Conservation (phyloP, 2,797 vertebrate species). For the Schizopygopsis malacanthus region DNA sequence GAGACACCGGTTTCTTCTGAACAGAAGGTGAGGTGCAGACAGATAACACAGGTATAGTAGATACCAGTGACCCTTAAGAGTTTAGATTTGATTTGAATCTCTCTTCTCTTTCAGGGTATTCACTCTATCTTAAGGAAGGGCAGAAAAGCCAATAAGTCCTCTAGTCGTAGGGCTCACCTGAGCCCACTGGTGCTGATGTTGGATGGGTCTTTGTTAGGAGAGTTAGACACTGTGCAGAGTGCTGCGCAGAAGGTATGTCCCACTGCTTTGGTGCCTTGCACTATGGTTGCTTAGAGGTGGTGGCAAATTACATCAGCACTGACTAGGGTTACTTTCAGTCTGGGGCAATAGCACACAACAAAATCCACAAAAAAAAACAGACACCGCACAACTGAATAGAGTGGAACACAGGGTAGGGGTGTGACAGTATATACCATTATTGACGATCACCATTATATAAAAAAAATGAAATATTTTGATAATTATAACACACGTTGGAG, state of each 20-base stretch:
- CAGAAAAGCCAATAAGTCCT: conserved; percentile 65
- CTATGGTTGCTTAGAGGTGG: not conserved
- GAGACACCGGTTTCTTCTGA: conserved; percentile 46
- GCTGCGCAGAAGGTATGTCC: conserved; percentile 84
- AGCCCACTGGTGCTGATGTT: conserved; percentile 87
- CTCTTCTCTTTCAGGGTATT: conserved; percentile 74
- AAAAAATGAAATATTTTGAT: not conserved
- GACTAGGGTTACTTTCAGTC: not conserved
- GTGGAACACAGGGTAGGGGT: not conserved
- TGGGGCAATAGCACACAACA: not conserved
- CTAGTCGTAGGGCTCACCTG: conserved; percentile 78
- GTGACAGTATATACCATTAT: not conserved
- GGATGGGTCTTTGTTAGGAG: conserved; percentile 87
- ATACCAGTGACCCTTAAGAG: not conserved
- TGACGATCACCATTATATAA: not conserved
- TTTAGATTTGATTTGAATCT: conserved; percentile 30
- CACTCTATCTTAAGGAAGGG: conserved; percentile 82
- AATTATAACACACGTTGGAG: too few relatives aligned
- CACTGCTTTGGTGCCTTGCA: not conserved
- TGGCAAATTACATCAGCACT: not conserved
- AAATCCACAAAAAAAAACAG: not conserved
- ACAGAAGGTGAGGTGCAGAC: conserved; percentile 49
- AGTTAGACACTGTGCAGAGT: conserved; percentile 88
- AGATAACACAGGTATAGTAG: not conserved
- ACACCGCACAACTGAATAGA: not conserved